Percentiles rank a stretch among this genome's conserved stretches.
These are phyloP conservation scores for Stichopus horrens DNA, from an alignment of 53 echinoderm and acorn worm species.

Conservation along the genomic window DNA sequence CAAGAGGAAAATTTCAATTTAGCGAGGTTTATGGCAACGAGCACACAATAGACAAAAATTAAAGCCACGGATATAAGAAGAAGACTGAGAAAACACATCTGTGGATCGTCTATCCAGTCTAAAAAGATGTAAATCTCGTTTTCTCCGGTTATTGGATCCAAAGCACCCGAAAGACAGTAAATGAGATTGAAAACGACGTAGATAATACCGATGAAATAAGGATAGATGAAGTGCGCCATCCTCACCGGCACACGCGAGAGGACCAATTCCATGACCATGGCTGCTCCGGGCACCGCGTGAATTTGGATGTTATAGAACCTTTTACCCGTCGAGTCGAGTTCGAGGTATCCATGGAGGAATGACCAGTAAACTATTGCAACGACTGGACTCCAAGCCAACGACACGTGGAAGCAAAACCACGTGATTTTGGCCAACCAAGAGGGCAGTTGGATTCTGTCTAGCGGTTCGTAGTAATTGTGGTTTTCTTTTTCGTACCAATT, in stretches of 20 bases:
- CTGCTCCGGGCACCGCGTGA: constrained; percentile 56
- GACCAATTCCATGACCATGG: constrained; percentile 54
- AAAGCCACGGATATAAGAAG: constrained; percentile 29
- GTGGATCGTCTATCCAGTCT: constrained; percentile 46
- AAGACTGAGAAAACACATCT: not conserved
- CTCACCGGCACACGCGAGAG: constrained; percentile 58
- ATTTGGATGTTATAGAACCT: constrained; percentile 46
- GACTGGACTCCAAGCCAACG: constrained; percentile 48
- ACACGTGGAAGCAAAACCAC: constrained; percentile 38
- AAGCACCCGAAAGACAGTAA: constrained; percentile 63
- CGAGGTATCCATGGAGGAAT: constrained; percentile 28
- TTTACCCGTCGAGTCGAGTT: constrained; percentile 16
- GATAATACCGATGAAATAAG: constrained; percentile 51
- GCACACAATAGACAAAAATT: constrained; percentile 18
- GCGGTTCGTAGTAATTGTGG: not conserved
- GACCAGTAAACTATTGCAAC: constrained; percentile 61
- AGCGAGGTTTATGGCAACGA: not conserved
- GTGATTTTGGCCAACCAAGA: constrained; percentile 18
- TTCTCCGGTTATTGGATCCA: constrained; percentile 47
- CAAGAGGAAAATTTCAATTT: constrained; percentile 18
- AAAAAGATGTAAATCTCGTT: constrained; percentile 51
- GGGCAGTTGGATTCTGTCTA: constrained; percentile 6
- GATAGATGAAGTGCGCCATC: constrained; percentile 68
- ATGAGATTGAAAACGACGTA: constrained; percentile 63
- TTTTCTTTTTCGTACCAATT: not conserved